phyloP scores from a whole-genome alignment of 1,140 invertebrate genomes.

The Acromyrmex echinatior region DNA sequence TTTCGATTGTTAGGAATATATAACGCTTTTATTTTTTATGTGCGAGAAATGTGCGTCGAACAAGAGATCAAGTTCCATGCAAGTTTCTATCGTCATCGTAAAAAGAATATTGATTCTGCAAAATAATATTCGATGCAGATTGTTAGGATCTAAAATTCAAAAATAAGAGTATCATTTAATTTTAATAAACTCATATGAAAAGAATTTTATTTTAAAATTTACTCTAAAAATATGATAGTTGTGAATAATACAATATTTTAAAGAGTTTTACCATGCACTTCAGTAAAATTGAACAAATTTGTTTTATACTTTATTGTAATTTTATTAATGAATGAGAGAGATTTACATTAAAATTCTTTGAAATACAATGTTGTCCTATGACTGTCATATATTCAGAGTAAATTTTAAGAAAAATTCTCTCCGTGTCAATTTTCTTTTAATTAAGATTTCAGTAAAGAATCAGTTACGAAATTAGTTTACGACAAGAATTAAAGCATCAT shows the following conservation, averaged over 20 bases:
- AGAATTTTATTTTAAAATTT: too few relatives aligned
- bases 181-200: background rate
- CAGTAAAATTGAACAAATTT: too few relatives aligned
- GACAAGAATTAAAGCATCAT: background rate
- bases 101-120: background rate
- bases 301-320: too few relatives aligned
- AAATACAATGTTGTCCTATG: too few relatives aligned
- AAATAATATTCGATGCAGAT: background rate
- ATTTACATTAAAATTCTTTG: too few relatives aligned
- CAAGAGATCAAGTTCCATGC: background rate
- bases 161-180: background rate
- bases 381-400: too few relatives aligned
- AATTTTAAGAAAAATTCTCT: too few relatives aligned
- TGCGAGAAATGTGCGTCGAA: background rate
- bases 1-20: background rate
- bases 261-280: too few relatives aligned
- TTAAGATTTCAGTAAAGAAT: background rate
- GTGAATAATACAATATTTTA: too few relatives aligned
- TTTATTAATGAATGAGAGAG: too few relatives aligned
- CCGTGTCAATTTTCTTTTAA: background rate
- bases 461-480: background rate
- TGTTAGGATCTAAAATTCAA: background rate
- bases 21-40: constrained; percentile 53
- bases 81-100: background rate
- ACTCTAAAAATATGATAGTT: too few relatives aligned